Conservation (phyloP, 2,888 invertebrate genomes). For the Apamea sordens region DNA sequence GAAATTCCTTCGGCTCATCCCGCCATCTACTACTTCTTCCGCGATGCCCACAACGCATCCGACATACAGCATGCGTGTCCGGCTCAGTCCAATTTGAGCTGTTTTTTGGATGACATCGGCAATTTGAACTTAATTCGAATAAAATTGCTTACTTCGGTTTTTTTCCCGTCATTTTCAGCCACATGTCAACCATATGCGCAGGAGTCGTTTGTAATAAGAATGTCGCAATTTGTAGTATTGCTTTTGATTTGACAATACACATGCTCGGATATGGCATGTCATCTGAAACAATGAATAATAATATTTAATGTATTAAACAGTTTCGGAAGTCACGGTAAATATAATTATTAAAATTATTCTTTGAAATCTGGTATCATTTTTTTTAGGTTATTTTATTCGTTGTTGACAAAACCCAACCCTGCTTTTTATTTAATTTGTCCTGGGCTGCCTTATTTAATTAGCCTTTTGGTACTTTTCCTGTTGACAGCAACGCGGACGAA, state of each 20-base stretch:
- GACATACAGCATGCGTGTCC: background rate
- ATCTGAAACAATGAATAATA: constrained; percentile 55
- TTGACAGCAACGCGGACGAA: too few species aligned
- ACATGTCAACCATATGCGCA: constrained; percentile 66
- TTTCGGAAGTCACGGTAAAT: background rate
- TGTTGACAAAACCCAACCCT: too few species aligned
- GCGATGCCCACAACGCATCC: background rate
- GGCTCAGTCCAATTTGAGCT: background rate
- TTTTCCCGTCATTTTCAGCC: constrained; percentile 58
- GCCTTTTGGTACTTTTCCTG: too few species aligned
- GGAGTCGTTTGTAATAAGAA: constrained; percentile 62
- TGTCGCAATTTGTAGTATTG: constrained; percentile 29
- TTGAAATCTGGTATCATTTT: background rate
- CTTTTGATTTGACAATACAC: constrained; percentile 17
- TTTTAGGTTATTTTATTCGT: background rate
- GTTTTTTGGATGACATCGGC: background rate
- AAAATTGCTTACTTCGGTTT: constrained; percentile 64
- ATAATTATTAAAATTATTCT: background rate
- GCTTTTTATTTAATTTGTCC: too few species aligned
- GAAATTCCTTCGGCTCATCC: background rate
- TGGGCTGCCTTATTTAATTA: too few species aligned
- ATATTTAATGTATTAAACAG: background rate
- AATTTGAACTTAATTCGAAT: background rate
- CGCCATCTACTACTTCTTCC: too few species aligned
- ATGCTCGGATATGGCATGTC: constrained; percentile 55